Conservation (phyloP, 2,113 vertebrate genomes). For the Proteles cristata region DNA sequence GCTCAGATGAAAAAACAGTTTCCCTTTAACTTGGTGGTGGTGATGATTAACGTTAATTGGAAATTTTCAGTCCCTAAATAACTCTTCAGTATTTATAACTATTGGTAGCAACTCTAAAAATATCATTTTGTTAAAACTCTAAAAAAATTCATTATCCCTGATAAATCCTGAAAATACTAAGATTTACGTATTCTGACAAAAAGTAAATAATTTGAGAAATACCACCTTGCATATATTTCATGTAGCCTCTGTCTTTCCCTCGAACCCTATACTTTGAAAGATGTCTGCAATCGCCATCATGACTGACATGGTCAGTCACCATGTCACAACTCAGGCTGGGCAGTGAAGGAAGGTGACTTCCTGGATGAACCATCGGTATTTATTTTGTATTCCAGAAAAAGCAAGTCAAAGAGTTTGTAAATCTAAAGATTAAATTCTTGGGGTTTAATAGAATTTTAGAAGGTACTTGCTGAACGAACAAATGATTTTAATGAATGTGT, state of each 20-base stretch:
- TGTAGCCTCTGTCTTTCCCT: not conserved
- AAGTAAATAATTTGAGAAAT: constrained; percentile 4
- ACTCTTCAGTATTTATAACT: not conserved
- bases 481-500: not conserved
- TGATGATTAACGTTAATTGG: not conserved
- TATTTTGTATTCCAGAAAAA: not conserved
- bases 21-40: not conserved
- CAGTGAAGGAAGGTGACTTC: not conserved
- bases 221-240: not conserved
- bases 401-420: not conserved
- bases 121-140: not conserved
- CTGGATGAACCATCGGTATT: not conserved
- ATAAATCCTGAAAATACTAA: constrained; percentile 26
- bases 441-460: not conserved
- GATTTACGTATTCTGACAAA: not conserved
- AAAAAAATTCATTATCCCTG: not conserved
- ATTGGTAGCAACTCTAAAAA: constrained; percentile 12
- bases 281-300: not conserved
- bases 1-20: not conserved
- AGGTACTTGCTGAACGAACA: not conserved
- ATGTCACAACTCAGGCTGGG: not conserved
- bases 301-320: not conserved
- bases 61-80: not conserved
- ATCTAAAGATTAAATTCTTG: not conserved
- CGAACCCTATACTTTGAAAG: not conserved